Conservation (phyloP, 2,888 invertebrate genomes). For the Microctonus hyperodae region DNA sequence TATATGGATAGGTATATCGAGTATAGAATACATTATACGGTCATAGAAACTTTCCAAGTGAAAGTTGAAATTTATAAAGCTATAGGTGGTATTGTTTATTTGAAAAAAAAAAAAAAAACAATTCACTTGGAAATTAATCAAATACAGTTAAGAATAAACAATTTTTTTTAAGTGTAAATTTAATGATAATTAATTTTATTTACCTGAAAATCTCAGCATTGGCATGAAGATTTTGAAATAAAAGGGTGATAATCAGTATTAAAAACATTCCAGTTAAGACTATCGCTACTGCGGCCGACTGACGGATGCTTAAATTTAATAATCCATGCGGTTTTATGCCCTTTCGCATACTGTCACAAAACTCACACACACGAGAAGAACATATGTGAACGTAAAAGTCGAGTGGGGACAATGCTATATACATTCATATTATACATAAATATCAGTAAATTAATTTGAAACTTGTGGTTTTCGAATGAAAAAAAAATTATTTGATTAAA, state of each 20-base stretch:
- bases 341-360: constrained; percentile 28
- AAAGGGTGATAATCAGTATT: constrained; percentile 38
- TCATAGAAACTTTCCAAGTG: constrained; percentile 25
- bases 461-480: too few relatives aligned
- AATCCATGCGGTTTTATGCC: constrained; percentile 44
- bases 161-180: constrained; percentile 2
- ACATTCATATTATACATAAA: too few relatives aligned
- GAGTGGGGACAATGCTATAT: too few relatives aligned
- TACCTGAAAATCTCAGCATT: constrained; percentile 42
- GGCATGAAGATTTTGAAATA: constrained; percentile 32
- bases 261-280: constrained; percentile 43
- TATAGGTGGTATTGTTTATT: background rate
- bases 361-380: constrained; percentile 11
- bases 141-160: constrained; percentile 3
- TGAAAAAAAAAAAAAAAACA: background rate
- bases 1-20: too few relatives aligned
- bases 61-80: constrained; percentile 27
- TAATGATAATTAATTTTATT: constrained; percentile 30
- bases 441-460: too few relatives aligned
- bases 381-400: background rate
- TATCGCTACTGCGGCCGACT: constrained; percentile 36
- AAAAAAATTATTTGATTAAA: too few relatives aligned
- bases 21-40: background rate
- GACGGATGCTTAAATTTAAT: constrained; percentile 39
- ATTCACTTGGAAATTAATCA: background rate